Conservation (phyloP, 2,113 vertebrate species). For the Hippolais icterina region DNA sequence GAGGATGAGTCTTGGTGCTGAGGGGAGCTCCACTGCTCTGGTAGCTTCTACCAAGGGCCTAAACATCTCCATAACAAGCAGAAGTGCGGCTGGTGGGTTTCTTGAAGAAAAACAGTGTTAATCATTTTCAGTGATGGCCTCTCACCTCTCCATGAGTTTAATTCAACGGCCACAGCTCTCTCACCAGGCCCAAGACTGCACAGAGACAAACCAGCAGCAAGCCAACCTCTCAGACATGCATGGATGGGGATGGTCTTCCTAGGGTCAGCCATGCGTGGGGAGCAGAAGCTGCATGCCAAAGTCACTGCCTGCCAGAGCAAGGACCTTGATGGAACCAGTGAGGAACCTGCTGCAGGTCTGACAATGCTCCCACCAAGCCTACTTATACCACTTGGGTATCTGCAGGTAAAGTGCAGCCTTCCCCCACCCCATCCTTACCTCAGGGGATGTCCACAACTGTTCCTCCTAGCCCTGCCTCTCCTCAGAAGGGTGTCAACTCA, state of each 20-base stretch:
- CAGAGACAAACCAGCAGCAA: constrained; percentile 59
- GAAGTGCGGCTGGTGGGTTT: not conserved
- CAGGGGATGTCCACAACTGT: not conserved
- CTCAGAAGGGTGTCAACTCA: not conserved
- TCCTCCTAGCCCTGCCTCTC: not conserved
- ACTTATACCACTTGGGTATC: not conserved
- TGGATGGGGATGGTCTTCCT: constrained; percentile 49
- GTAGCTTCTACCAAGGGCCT: constrained; percentile 40
- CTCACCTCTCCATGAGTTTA: not conserved
- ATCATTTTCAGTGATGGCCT: constrained; percentile 13
- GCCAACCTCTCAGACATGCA: constrained; percentile 58
- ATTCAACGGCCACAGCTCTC: not conserved
- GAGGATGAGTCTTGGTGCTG: constrained; percentile 35
- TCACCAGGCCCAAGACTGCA: constrained; percentile 23
- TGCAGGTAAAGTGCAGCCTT: not conserved
- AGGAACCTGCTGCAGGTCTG: constrained; percentile 41
- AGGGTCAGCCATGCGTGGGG: constrained; percentile 46
- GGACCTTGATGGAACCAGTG: constrained; percentile 19
- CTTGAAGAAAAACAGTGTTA: constrained; percentile 64
- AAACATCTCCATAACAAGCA: constrained; percentile 10
- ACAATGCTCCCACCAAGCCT: constrained; percentile 43
- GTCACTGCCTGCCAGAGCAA: constrained; percentile 42
- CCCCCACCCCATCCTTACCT: constrained; percentile 16
- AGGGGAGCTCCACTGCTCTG: constrained; percentile 2
- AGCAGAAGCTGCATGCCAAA: constrained; percentile 62